Evolutionary conservation across 1,140 invertebrate genomes (phyloP).

Genomic region (Tetraneura akinire): DNA sequence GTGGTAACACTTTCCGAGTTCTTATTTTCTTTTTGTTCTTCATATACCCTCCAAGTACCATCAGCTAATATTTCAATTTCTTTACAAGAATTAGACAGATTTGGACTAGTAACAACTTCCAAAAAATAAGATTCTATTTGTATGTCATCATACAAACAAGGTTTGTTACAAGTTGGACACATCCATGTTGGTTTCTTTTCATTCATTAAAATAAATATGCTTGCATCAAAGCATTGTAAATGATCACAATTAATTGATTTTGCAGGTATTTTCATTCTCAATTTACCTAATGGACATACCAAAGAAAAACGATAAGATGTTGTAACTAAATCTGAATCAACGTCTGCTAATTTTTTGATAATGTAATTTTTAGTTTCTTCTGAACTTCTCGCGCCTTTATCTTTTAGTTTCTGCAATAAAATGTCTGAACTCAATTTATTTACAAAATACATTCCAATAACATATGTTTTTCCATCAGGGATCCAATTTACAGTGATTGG

Average conservation of each 20-base stretch:
- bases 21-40: slow-evolving; percentile 23
- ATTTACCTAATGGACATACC: slow-evolving; percentile 80
- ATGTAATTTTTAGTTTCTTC: too few species aligned
- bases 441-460: too few species aligned
- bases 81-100: slow-evolving; percentile 5
- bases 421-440: too few species aligned
- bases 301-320: slow-evolving; percentile 51
- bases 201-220: slow-evolving; percentile 95
- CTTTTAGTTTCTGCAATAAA: too few species aligned
- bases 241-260: slow-evolving; percentile 88
- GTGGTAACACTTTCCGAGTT: background rate
- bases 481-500: too few species aligned
- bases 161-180: slow-evolving; percentile 94
- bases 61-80: slow-evolving; percentile 50
- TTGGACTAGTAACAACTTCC: slow-evolving; percentile 29
- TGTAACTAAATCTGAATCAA: slow-evolving; percentile 52
- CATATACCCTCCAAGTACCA: too few species aligned
- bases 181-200: slow-evolving; percentile 97
- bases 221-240: slow-evolving; percentile 97
- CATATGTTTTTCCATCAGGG: too few species aligned
- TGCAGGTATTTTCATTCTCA: slow-evolving; percentile 85
- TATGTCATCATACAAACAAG: slow-evolving; percentile 50
- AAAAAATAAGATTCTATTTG: too few species aligned
- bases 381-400: too few species aligned
- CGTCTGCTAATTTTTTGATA: slow-evolving; percentile 24